Evolutionary conservation across 1,140 invertebrate genomes (phyloP).

Genomic region (Subanguina moxae): DNA sequence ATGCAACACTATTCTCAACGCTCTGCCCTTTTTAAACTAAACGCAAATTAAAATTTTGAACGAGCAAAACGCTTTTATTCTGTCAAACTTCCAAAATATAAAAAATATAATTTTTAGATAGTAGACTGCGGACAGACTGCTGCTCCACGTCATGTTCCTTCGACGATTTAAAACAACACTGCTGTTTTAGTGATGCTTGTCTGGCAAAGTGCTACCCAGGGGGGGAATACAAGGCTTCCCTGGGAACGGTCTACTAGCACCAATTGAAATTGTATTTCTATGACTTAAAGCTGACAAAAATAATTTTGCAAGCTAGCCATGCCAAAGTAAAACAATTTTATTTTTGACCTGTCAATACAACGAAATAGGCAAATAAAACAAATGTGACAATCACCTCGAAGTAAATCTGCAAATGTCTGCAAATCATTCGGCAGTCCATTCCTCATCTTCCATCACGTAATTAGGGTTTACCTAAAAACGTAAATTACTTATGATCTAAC

Average conservation of each 20-base stretch:
- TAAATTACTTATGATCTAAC: background rate
- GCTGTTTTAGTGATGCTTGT: slow-evolving; percentile 12
- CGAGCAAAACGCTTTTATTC: too few relatives aligned
- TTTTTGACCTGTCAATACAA: background rate
- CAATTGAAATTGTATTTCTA: too few relatives aligned
- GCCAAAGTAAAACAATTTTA: background rate
- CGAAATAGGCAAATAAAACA: background rate
- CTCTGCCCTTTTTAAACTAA: too few relatives aligned
- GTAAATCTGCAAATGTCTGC: too few relatives aligned
- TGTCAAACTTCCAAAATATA: too few relatives aligned
- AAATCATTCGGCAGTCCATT: background rate
- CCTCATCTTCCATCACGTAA: slow-evolving; percentile 10
- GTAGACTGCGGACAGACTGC: background rate
- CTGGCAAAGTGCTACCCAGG: slow-evolving; percentile 12
- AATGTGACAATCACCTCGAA: too few relatives aligned
- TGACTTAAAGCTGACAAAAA: too few relatives aligned
- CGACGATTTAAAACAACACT: background rate
- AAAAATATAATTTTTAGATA: background rate
- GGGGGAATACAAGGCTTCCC: background rate
- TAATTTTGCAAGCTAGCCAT: too few relatives aligned
- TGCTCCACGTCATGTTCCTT: background rate
- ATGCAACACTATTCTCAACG: too few relatives aligned
- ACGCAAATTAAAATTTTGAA: too few relatives aligned
- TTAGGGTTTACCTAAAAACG: slow-evolving; percentile 1
- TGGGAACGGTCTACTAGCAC: slow-evolving; percentile 6